Evolutionary conservation across 2,113 vertebrate genomes (phyloP).

Genomic region (Myotis yumanensis): DNA sequence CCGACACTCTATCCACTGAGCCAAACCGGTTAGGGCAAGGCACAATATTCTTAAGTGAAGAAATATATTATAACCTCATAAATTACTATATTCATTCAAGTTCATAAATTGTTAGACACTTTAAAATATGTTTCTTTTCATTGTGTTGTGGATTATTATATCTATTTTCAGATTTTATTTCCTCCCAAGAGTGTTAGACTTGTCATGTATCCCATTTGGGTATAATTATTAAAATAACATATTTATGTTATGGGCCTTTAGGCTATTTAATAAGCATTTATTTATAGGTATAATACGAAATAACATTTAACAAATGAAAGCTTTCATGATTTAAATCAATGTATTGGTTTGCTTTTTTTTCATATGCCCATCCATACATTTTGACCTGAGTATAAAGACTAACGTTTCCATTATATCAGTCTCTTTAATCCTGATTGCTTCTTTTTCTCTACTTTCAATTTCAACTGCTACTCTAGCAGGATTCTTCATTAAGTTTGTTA

Average conservation of each 20-base stretch:
- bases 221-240: conserved; percentile 24
- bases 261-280: not conserved
- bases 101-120: not conserved
- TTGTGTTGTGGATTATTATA: not conserved
- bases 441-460: not conserved
- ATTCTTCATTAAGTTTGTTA: not conserved
- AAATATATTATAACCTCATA: not conserved
- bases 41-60: not conserved
- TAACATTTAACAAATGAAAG: not conserved
- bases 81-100: not conserved
- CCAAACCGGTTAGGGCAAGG: no score
- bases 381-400: not conserved
- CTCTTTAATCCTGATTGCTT: not conserved
- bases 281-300: not conserved
- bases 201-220: not conserved
- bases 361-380: not conserved
- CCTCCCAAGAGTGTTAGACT: not conserved
- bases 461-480: not conserved
- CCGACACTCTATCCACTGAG: no score
- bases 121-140: not conserved
- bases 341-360: not conserved
- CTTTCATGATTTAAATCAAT: not conserved
- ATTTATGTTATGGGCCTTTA: not conserved
- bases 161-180: not conserved
- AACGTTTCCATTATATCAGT: not conserved